phyloP scores from a whole-genome alignment of 2,797 vertebrate species.

The Eulemur coronatus region DNA sequence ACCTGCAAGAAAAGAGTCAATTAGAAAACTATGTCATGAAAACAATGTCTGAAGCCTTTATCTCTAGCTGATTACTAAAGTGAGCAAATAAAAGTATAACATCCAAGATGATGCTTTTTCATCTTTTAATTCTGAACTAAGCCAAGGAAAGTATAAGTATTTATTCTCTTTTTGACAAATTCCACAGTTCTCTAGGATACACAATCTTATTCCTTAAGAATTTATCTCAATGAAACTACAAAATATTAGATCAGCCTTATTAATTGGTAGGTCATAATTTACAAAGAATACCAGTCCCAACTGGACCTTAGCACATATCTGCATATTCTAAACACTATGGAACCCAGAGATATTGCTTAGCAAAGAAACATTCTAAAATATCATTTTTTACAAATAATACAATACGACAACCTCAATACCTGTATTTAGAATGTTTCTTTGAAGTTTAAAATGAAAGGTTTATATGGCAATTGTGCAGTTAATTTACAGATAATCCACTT shows the following conservation, averaged over 20 bases:
- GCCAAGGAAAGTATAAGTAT: not conserved
- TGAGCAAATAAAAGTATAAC: not conserved
- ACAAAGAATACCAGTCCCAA: not conserved
- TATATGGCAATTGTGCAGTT: slow-evolving; percentile 12
- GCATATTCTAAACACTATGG: not conserved
- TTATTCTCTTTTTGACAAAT: not conserved
- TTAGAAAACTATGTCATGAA: not conserved
- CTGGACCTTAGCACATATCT: not conserved
- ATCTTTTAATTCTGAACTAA: not conserved
- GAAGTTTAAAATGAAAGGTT: not conserved
- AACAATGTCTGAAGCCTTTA: not conserved
- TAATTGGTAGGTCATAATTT: not conserved
- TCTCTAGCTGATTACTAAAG: not conserved
- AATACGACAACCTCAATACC: not conserved
- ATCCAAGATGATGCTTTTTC: not conserved
- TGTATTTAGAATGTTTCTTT: not conserved
- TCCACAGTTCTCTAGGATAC: not conserved
- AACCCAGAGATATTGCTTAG: not conserved
- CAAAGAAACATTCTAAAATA: not conserved
- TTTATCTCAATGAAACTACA: not conserved
- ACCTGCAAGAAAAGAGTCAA: slow-evolving; percentile 86
- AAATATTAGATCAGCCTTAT: not conserved
- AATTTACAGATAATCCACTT: slow-evolving; percentile 32
- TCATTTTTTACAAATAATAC: not conserved
- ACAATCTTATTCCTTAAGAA: not conserved